Evolutionary conservation across 2,888 invertebrate genomes (phyloP).

Genomic region (Alcis repandata): DNA sequence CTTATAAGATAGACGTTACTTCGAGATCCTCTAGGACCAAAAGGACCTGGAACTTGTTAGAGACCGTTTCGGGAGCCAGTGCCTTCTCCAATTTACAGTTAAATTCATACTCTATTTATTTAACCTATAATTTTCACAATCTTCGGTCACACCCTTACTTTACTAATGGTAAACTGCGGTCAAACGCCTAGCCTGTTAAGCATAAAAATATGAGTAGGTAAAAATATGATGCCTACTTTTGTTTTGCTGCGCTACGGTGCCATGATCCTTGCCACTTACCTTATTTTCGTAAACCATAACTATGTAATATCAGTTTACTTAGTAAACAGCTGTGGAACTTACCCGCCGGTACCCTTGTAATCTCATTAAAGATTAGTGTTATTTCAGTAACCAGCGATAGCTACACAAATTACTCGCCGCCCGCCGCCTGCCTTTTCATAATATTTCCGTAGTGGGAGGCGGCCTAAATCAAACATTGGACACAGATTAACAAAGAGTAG

Average conservation of each 20-base stretch:
- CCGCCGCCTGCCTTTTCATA: constrained; percentile 31
- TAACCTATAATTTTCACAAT: too few relatives aligned
- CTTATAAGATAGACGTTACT: too few relatives aligned
- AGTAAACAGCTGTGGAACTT: constrained; percentile 19
- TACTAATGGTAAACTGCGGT: too few relatives aligned
- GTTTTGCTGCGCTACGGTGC: not conserved
- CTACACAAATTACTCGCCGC: constrained; percentile 34
- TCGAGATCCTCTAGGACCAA: too few relatives aligned
- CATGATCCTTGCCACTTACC: not conserved
- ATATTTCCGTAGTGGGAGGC: constrained; percentile 60
- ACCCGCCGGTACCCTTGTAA: constrained; percentile 25
- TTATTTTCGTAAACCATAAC: not conserved
- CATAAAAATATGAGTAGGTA: too few relatives aligned
- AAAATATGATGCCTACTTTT: too few relatives aligned
- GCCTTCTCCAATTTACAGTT: too few relatives aligned
- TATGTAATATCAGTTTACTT: constrained; percentile 7
- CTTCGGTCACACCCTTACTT: too few relatives aligned
- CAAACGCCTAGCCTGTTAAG: too few relatives aligned
- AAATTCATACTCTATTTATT: too few relatives aligned
- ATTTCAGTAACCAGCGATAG: constrained; percentile 28
- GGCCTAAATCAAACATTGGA: constrained; percentile 74
- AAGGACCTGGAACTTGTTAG: too few relatives aligned
- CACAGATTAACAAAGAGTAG: constrained; percentile 4
- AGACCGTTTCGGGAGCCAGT: too few relatives aligned
- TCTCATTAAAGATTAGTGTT: constrained; percentile 35